Evolutionary conservation across 2,888 invertebrate species (phyloP).

Genomic region (Himalopsyche anomala): DNA sequence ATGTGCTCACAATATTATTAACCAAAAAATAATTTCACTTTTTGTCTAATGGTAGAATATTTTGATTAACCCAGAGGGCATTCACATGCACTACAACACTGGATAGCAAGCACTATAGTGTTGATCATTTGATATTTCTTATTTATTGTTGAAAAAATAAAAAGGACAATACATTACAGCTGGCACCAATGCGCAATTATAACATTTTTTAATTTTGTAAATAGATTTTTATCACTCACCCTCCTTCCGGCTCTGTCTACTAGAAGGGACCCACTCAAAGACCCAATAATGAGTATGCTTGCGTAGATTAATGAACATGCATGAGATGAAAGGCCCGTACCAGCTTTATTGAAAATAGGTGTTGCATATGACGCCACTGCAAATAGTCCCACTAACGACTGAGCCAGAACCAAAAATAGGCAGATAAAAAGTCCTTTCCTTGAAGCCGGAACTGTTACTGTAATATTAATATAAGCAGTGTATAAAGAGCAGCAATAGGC

Average conservation of each 20-base stretch:
- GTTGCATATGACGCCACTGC: conserved; percentile 75
- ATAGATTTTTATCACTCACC: conserved; percentile 67
- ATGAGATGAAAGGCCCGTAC: conserved; percentile 74
- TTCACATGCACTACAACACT: no score
- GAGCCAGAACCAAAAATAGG: conserved; percentile 50
- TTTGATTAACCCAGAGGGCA: no score
- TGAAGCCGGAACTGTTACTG: conserved; percentile 51
- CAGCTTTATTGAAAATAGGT: conserved; percentile 76
- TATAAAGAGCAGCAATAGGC: not conserved
- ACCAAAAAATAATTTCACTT: no score
- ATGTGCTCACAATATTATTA: no score
- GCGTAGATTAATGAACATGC: conserved; percentile 79
- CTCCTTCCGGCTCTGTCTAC: conserved; percentile 81
- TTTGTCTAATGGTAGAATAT: no score
- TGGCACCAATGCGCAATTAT: no score
- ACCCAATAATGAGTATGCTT: conserved; percentile 75
- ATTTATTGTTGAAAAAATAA: no score
- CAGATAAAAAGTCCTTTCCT: conserved; percentile 55
- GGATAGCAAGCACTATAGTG: no score
- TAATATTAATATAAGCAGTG: conserved; percentile 28
- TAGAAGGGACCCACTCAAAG: conserved; percentile 72
- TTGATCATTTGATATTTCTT: no score
- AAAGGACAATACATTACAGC: no score
- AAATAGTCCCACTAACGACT: conserved; percentile 74
- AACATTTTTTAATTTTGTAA: no score